These are phyloP conservation scores for Spheniscus humboldti DNA, from an alignment of 2,797 vertebrate genomes.

Conservation along the genomic window DNA sequence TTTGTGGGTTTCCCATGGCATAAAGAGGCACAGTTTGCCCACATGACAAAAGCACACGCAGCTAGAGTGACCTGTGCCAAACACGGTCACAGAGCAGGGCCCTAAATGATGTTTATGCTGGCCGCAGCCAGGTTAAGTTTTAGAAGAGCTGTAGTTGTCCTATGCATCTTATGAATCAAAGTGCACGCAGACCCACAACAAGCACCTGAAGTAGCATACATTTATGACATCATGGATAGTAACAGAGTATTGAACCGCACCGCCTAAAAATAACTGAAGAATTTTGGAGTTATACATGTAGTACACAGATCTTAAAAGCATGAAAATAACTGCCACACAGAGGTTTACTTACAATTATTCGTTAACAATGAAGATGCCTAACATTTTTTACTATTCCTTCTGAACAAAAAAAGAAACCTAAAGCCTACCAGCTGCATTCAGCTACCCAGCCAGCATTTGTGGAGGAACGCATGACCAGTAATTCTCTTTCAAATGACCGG, in stretches of 20 bases:
- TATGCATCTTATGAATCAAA: neutral
- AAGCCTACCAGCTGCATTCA: neutral
- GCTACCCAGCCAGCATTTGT: neutral
- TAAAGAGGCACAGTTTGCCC: neutral
- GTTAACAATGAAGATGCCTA: neutral
- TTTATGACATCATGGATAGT: neutral
- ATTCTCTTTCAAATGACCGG: neutral
- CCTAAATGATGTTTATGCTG: neutral
- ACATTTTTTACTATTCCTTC: neutral
- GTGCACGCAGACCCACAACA: neutral
- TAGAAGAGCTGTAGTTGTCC: neutral
- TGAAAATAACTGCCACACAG: neutral
- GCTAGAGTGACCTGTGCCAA: neutral
- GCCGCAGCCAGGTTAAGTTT: neutral
- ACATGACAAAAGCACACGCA: neutral
- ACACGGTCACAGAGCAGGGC: neutral
- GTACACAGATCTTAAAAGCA: neutral
- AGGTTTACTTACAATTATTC: neutral
- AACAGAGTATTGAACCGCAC: neutral
- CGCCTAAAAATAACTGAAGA: neutral
- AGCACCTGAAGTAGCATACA: neutral
- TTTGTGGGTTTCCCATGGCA: neutral
- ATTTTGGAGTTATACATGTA: neutral
- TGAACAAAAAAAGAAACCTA: neutral
- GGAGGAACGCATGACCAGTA: fast-evolving